Evolutionary conservation across 2,797 vertebrate species (phyloP).

Genomic region (Fringilla coelebs): DNA sequence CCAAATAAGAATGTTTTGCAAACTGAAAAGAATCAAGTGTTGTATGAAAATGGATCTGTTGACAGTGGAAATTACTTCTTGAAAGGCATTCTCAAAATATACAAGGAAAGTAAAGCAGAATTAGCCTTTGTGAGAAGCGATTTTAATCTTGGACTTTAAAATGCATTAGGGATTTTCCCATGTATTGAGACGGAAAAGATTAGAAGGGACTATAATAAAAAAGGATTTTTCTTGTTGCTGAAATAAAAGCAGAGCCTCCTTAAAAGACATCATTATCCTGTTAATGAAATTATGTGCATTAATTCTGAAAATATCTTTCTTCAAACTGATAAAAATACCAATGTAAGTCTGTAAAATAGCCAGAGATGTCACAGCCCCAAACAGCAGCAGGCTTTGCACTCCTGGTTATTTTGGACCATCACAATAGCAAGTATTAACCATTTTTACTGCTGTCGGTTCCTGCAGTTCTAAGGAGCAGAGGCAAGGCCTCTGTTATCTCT

Average conservation of each 20-base stretch:
- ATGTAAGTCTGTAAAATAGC: not conserved
- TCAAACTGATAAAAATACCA: not conserved
- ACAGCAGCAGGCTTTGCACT: not conserved
- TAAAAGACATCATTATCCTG: not conserved
- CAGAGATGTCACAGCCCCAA: not conserved
- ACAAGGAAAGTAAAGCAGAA: not conserved
- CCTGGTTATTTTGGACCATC: not conserved
- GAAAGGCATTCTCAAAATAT: not conserved
- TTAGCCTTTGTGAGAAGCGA: not conserved
- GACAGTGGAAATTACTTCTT: not conserved
- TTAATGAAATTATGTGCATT: conserved; percentile 11
- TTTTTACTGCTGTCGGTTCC: not conserved
- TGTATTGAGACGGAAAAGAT: not conserved
- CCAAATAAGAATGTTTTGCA: not conserved
- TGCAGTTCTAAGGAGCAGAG: not conserved
- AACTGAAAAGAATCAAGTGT: not conserved
- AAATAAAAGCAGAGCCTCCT: not conserved
- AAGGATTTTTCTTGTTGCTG: not conserved
- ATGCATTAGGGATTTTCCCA: not conserved
- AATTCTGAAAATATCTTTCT: not conserved
- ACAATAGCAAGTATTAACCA: not conserved
- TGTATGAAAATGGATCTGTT: not conserved
- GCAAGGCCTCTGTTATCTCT: not conserved
- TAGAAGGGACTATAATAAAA: not conserved
- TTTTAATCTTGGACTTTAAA: conserved; percentile 16